Conservation (phyloP, 2,797 vertebrate species). For the Etheostoma nigrum region DNA sequence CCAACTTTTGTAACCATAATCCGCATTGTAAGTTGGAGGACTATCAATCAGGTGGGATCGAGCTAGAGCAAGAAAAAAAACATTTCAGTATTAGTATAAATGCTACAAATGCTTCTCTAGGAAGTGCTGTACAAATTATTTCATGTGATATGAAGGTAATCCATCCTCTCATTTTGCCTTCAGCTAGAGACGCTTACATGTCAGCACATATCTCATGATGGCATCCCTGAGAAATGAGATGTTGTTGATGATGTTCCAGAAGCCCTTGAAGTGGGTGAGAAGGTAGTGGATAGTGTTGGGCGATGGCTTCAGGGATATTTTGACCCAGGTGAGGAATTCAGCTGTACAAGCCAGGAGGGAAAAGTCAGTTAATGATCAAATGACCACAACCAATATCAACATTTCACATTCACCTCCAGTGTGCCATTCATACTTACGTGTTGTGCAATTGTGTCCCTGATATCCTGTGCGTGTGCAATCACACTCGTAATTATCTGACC, state of each 20-base stretch:
- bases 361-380: background rate
- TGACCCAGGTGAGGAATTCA: conserved; percentile 92
- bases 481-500: conserved; percentile 89
- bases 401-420: background rate
- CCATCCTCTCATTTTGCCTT: conserved; percentile 16
- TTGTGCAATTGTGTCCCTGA: conserved; percentile 92
- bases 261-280: conserved; percentile 93
- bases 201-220: conserved; percentile 96
- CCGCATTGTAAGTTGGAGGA: conserved; percentile 93
- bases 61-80: conserved; percentile 76
- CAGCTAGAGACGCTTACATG: conserved; percentile 86
- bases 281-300: conserved; percentile 95
- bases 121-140: conserved; percentile 20
- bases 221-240: conserved; percentile 89
- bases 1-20: conserved; percentile 95
- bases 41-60: conserved; percentile 96
- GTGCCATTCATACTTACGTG: conserved; percentile 84
- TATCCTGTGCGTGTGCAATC: conserved; percentile 95
- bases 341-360: conserved; percentile 78
- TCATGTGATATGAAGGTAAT: background rate
- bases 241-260: conserved; percentile 94
- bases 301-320: conserved; percentile 87
- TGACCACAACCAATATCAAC: background rate
- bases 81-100: conserved; percentile 12
- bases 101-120: background rate